Evolutionary conservation across 2,888 invertebrate genomes (phyloP).

Genomic region (Phragmatobia fuliginosa): DNA sequence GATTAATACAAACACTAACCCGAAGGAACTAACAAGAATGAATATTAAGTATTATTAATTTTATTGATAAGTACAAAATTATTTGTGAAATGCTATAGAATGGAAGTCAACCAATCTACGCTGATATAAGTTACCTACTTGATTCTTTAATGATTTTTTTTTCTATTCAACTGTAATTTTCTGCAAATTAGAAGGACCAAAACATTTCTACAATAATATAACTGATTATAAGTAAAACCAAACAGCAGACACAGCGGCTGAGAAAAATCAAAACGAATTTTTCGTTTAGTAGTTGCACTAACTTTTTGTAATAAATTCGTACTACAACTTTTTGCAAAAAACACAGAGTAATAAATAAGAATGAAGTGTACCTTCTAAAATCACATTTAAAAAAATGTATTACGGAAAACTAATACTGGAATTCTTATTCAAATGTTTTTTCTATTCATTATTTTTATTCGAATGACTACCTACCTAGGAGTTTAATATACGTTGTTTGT

Average conservation of each 20-base stretch:
- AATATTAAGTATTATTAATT: constrained; percentile 52
- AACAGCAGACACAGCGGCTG: constrained; percentile 78
- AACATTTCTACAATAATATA: constrained; percentile 53
- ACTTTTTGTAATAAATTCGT: constrained; percentile 6
- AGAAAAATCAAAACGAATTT: constrained; percentile 78
- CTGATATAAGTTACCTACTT: constrained; percentile 36
- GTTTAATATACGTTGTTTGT: too few species aligned
- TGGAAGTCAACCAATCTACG: constrained; percentile 19
- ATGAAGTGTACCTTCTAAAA: too few species aligned
- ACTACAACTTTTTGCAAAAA: background rate
- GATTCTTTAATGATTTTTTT: constrained; percentile 21
- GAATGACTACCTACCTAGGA: too few species aligned
- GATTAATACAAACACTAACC: constrained; percentile 39
- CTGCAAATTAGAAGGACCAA: constrained; percentile 49
- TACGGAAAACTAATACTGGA: too few species aligned
- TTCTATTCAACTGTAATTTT: constrained; percentile 30
- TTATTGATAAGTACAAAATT: constrained; percentile 38
- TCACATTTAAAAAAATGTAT: background rate
- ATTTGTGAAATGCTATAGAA: constrained; percentile 28
- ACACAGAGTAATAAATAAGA: background rate
- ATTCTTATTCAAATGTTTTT: too few species aligned
- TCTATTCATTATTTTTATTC: too few species aligned
- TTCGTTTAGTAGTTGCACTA: constrained; percentile 62
- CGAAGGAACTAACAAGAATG: constrained; percentile 33
- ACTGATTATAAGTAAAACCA: constrained; percentile 62